These are phyloP conservation scores for Pachypsylla venusta DNA, from an alignment of 1,140 invertebrate species.

Conservation along the genomic window DNA sequence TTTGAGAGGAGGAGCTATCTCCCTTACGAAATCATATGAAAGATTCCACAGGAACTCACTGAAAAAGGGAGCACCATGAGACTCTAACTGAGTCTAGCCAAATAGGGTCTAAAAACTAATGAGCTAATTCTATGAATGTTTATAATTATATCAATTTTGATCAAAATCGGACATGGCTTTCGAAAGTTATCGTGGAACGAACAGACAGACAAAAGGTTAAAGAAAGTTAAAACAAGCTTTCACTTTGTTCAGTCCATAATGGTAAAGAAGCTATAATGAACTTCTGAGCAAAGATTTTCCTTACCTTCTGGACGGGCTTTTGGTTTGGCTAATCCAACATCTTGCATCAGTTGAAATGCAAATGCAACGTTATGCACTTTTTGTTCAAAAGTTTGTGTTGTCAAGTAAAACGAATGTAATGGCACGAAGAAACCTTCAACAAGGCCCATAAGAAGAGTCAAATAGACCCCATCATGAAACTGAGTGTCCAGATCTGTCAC, in stretches of 20 bases:
- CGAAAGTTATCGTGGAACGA: too few relatives aligned
- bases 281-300: conserved; percentile 12
- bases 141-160: too few relatives aligned
- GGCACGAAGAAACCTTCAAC: conserved; percentile 97
- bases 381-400: conserved; percentile 76
- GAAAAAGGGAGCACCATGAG: too few relatives aligned
- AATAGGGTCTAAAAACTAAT: too few relatives aligned
- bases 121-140: too few relatives aligned
- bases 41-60: too few relatives aligned
- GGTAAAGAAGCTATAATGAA: conserved; percentile 18
- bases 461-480: conserved; percentile 94
- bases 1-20: too few relatives aligned
- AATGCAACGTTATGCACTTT: conserved; percentile 95
- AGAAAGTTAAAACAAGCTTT: too few relatives aligned
- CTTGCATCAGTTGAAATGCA: conserved; percentile 96
- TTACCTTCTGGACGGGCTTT: conserved; percentile 91
- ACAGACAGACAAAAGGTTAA: too few relatives aligned
- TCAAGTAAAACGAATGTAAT: conserved; percentile 84
- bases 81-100: too few relatives aligned
- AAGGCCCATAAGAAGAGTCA: conserved; percentile 87
- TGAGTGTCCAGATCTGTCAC: conserved; percentile 83
- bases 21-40: too few relatives aligned
- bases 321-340: conserved; percentile 86
- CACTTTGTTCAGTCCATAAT: not conserved
- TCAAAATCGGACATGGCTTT: too few relatives aligned